Evolutionary conservation across 1,140 invertebrate species (phyloP).

Genomic region (Ceratosolen fusciceps): DNA sequence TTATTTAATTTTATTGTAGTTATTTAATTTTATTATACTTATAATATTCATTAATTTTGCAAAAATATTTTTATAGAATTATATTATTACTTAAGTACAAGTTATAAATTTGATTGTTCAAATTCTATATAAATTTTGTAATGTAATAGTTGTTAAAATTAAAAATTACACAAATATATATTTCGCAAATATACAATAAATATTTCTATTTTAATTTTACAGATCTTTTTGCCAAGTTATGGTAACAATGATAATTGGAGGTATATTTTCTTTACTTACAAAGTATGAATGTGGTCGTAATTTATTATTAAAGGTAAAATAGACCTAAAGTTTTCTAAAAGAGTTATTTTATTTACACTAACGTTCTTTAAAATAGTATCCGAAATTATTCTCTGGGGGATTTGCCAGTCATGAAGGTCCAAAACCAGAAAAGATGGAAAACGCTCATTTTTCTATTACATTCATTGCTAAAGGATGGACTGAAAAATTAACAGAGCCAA

Average conservation of each 20-base stretch:
- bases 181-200: background rate
- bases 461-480: conserved; percentile 86
- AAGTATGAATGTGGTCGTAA: conserved; percentile 77
- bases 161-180: too few relatives aligned
- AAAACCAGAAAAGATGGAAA: conserved; percentile 75
- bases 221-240: conserved; percentile 70
- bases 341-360: background rate
- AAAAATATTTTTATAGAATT: too few relatives aligned
- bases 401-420: conserved; percentile 79
- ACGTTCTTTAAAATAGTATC: conserved; percentile 69
- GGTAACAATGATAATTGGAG: conserved; percentile 71
- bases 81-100: too few relatives aligned
- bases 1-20: too few relatives aligned
- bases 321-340: background rate
- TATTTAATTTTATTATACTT: background rate
- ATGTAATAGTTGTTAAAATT: background rate
- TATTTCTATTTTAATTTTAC: conserved; percentile 44
- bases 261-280: conserved; percentile 78
- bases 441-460: conserved; percentile 77
- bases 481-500: conserved; percentile 75
- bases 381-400: conserved; percentile 82
- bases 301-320: conserved; percentile 76
- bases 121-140: too few relatives aligned
- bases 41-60: background rate
- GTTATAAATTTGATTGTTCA: too few relatives aligned